phyloP scores from a whole-genome alignment of 2,888 invertebrate species.

The Heteromyza rotundicornis region DNA sequence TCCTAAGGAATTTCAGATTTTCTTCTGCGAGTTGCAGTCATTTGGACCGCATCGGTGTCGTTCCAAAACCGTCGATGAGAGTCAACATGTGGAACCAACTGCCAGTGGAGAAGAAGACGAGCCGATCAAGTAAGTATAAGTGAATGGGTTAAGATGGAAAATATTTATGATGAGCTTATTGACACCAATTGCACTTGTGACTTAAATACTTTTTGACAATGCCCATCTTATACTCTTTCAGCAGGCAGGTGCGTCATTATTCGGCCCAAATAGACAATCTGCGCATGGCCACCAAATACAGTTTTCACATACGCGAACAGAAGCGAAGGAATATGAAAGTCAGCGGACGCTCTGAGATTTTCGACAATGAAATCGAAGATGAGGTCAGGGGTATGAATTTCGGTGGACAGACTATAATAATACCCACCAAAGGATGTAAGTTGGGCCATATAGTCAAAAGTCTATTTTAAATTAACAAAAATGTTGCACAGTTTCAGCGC shows the following conservation, averaged over 20 bases:
- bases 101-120: not conserved
- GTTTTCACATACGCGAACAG: constrained; percentile 73
- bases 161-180: no score
- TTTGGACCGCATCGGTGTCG: constrained; percentile 81
- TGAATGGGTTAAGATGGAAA: no score
- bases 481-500: constrained; percentile 72
- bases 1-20: constrained; percentile 71
- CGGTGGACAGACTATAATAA: constrained; percentile 72
- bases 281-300: constrained; percentile 83
- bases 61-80: constrained; percentile 63
- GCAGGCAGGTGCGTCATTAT: constrained; percentile 62
- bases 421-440: constrained; percentile 87
- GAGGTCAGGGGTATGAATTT: constrained; percentile 62
- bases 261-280: constrained; percentile 72
- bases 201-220: no score
- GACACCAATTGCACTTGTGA: no score
- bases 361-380: constrained; percentile 60
- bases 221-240: constrained; percentile 16
- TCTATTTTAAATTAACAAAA: not conserved
- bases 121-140: not conserved
- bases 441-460: no score
- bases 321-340: constrained; percentile 64
- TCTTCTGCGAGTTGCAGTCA: constrained; percentile 80
- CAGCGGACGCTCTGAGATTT: constrained; percentile 59
- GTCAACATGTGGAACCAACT: constrained; percentile 24